Conservation (phyloP, 2,113 vertebrate species). For the Prionailurus viverrinus region DNA sequence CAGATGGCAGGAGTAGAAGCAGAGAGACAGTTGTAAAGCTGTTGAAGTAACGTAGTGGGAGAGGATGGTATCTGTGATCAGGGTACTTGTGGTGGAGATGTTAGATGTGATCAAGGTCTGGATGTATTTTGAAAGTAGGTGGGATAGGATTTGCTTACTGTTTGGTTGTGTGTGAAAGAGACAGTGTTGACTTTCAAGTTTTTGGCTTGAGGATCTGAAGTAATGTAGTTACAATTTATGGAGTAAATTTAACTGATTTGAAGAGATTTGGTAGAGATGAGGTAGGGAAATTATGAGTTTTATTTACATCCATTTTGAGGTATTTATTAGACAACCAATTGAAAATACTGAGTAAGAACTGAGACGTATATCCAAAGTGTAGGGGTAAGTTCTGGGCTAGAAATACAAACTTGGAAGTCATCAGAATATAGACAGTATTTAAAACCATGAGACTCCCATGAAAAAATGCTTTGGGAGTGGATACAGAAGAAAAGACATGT, state of each 20-base stretch:
- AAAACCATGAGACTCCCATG: background rate
- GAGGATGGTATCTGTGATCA: background rate
- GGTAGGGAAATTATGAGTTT: constrained; percentile 2
- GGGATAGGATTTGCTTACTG: background rate
- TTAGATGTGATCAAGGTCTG: background rate
- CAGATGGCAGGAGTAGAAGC: background rate
- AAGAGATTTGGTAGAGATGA: background rate
- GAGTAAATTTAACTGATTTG: no score
- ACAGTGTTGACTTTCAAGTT: background rate
- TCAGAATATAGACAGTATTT: background rate
- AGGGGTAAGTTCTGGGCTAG: background rate
- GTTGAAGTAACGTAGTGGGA: background rate
- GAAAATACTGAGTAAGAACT: constrained; percentile 31
- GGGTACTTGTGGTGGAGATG: background rate
- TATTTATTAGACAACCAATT: constrained; percentile 4
- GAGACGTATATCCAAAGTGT: background rate
- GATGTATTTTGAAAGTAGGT: background rate
- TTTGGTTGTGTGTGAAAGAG: background rate
- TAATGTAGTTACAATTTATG: background rate
- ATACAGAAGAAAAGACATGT: background rate
- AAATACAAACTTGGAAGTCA: constrained; percentile 13
- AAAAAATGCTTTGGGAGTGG: background rate
- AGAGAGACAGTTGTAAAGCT: background rate
- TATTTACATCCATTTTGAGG: constrained; percentile 45
- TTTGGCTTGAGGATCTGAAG: background rate